Evolutionary conservation across 37 sponge, comb jelly and placozoan species (phyloP).

Genomic region (Oscarella lobularis): DNA sequence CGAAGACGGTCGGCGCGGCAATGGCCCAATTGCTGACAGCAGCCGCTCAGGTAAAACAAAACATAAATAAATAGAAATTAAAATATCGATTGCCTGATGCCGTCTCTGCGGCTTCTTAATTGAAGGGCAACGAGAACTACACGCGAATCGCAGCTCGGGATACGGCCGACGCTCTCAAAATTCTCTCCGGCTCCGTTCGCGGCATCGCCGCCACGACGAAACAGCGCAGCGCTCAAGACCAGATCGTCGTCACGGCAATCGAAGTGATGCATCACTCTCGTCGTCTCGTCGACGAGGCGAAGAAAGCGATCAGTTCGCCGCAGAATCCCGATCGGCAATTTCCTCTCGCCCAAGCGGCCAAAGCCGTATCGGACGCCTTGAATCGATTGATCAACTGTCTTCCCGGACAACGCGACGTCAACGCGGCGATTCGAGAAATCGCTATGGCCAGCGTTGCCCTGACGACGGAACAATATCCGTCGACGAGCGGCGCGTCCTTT

Average conservation of each 20-base stretch:
- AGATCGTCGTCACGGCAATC: slow-evolving; percentile 58
- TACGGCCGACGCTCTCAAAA: slow-evolving; percentile 77
- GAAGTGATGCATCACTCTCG: slow-evolving; percentile 20
- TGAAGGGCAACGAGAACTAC: slow-evolving; percentile 87
- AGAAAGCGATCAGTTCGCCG: slow-evolving; percentile 4
- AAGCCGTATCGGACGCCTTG: slow-evolving; percentile 89
- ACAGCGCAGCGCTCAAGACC: slow-evolving; percentile 65
- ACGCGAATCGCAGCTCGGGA: slow-evolving; percentile 95
- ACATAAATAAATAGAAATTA: too few relatives aligned
- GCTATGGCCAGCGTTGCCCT: slow-evolving; percentile 68
- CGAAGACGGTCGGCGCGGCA: slow-evolving; percentile 88
- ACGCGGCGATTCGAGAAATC: slow-evolving; percentile 93
- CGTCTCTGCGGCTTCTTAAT: background rate
- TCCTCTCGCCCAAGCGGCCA: slow-evolving; percentile 51
- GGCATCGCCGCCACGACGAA: slow-evolving; percentile 82
- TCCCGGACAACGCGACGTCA: slow-evolving; percentile 90
- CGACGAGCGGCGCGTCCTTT: slow-evolving; percentile 8
- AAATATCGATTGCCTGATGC: too few relatives aligned
- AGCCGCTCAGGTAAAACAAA: slow-evolving; percentile 70
- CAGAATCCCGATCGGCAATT: background rate
- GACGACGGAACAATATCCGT: slow-evolving; percentile 12
- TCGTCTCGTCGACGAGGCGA: slow-evolving; percentile 21
- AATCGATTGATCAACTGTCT: slow-evolving; percentile 88
- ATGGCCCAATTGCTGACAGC: slow-evolving; percentile 98
- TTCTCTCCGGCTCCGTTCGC: slow-evolving; percentile 60